Base-by-base conservation (phyloP, 2,113 vertebrate species). In the Cyanoliseus patagonus region DNA sequence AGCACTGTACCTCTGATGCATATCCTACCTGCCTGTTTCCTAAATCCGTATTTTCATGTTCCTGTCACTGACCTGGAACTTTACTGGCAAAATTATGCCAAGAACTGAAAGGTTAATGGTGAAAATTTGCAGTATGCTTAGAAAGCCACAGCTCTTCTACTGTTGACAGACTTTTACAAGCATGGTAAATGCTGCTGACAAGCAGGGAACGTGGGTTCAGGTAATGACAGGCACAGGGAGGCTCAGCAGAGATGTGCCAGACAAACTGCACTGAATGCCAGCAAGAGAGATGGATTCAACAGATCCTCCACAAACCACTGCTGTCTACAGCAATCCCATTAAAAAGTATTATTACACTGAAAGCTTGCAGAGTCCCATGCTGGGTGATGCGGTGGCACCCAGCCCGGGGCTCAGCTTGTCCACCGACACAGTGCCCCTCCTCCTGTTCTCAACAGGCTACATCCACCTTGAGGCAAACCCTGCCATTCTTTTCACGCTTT, bases 401-500 rank as follows among this genome's bases (percentile, higher is more conserved):
- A 41, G 9, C 20, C 16, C 35, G 20, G 41, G 3, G 70, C 83
- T 39, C 41, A 14, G 19, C 46, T 17, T 28, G 37, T 37, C 41
- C 39, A 41, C 22, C 42, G 0, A 3, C 22, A 3, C 13, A 61
- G 59, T 18, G 28, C 30, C 37, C 53, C 7, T 53, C 35, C 20
- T 53, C 39, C n/a, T 20, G 2, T 2, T 11, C 37, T 3, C 15
- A 2, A 13, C 18, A 11, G 46, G 46, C 30, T 52, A 30, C 7
- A 0, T 4, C n/a, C 35, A n/a, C 39, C n/a, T 30, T 24, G 1
- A 5, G 28, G 37, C 33, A 25, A 28, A 46, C 12, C 7, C 46
- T 44, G 33, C 10, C 37, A 3, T 1, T 37, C 12, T 11, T 5
- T 3, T 19, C 15, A 8, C 3, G 0, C 64, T 17, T 13, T 6